Percentiles rank a stretch among this genome's conserved stretches.
phyloP scores from a whole-genome alignment of 2,113 vertebrate genomes.

The Aspiorhynchus laticeps region DNA sequence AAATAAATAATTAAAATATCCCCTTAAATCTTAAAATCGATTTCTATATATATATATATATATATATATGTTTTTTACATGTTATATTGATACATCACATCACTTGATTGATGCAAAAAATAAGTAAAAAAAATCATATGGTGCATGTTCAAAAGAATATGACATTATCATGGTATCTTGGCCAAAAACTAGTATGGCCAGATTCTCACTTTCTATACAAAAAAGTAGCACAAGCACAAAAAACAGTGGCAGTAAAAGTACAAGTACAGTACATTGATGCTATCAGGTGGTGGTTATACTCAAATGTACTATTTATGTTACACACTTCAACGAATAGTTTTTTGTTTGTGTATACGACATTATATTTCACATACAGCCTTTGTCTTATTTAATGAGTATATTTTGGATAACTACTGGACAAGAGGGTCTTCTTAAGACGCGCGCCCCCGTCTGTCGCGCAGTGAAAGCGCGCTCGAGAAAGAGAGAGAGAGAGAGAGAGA shows the following conservation, averaged over 20 bases:
- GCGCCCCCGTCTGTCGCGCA: conserved; percentile 71
- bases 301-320: not conserved
- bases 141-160: too few species aligned
- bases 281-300: not conserved
- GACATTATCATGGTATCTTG: too few species aligned
- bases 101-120: not conserved
- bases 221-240: not conserved
- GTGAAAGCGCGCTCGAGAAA: conserved; percentile 65
- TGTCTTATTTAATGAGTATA: not conserved
- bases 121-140: too few species aligned
- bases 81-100: not conserved
- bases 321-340: not conserved
- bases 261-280: not conserved
- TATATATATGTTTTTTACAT: too few species aligned
- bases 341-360: too few species aligned
- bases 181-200: too few species aligned
- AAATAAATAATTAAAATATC: not conserved
- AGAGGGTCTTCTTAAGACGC: conserved; percentile 65
- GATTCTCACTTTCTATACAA: too few species aligned
- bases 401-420: conserved; percentile 46
- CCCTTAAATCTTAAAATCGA: not conserved
- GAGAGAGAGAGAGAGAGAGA: conserved; percentile 66
- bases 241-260: not conserved
- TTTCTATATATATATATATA: too few species aligned
- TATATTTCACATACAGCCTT: not conserved